Base-by-base conservation (phyloP, 2,888 invertebrate genomes). In the Leptopilina syphax region DNA sequence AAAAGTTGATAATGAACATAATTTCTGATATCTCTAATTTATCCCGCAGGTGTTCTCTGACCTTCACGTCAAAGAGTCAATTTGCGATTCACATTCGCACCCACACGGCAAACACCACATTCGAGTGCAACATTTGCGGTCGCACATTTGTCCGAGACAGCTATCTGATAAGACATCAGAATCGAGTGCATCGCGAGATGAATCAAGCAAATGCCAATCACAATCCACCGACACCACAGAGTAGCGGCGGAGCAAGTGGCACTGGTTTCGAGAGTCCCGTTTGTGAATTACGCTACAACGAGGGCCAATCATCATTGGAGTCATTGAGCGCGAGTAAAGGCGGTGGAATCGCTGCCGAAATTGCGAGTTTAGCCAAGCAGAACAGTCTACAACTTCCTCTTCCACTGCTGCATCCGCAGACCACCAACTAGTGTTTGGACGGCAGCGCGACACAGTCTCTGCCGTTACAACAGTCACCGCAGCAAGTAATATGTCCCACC, bases 51-150 rank as follows among this genome's bases (percentile, higher is more conserved):
- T 95, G 96, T 92, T 95, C 95, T 86, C 93, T 95, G 92, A 95
- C 95, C 82, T 96, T 96, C 92, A 95, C 95, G 78, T 95, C 95
- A 88, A 96, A 96, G 93, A 94, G 94, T 81, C 95, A 95, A 92
- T 96, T 96, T 92, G 95, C 95, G 83, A 93, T 95, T 83, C 96
- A 96, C 92, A 95, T 96, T 91, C 95, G 95, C 92, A 95, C 95
- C 83, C 96, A 96, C 92, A 93, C 95, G 18, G 94, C 94, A 82
- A 94, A 94, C 81, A 94, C 95, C 81, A 95, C 95, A 89, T 96
- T 95, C 92, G 95, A 95, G 92, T 96, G 96, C 91, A 94, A 94
- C 88, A 94, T 95, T 54, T 96, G 96, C 89, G 95, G 95, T 2
- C 94, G 95, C 81, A 95, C 95, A 76, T 96, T 96, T 90, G 95